Evolutionary conservation across 2,888 invertebrate genomes (phyloP).

Genomic region (Corbicula japonica): DNA sequence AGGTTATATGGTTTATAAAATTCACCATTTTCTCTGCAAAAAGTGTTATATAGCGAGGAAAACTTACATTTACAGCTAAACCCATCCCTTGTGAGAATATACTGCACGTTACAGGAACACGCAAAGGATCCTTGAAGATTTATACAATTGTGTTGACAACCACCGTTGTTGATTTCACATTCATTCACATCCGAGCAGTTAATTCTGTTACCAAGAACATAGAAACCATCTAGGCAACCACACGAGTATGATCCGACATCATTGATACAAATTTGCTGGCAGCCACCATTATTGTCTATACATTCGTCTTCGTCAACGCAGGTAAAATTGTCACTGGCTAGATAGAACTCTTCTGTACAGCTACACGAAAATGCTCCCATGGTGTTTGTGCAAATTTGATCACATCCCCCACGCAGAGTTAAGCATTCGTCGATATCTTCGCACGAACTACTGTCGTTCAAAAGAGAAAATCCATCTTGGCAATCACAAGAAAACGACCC

Average conservation of each 20-base stretch:
- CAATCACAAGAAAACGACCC: not conserved
- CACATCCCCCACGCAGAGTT: not conserved
- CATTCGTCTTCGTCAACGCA: slow-evolving; percentile 1
- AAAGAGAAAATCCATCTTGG: not conserved
- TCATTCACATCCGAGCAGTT: slow-evolving; percentile 3
- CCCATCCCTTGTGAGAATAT: not conserved
- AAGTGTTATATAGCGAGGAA: no score
- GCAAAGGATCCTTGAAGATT: not conserved
- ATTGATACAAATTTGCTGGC: not conserved
- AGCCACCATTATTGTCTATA: not conserved
- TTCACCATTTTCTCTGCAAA: no score
- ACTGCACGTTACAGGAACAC: not conserved
- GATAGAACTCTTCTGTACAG: not conserved
- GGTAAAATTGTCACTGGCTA: not conserved
- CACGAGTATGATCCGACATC: not conserved
- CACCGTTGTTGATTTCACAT: not conserved
- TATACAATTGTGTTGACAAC: not conserved
- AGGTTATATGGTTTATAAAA: no score
- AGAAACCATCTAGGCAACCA: not conserved
- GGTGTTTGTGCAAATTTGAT: not conserved
- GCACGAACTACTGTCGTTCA: not conserved
- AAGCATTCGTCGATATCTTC: not conserved
- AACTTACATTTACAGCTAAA: not conserved
- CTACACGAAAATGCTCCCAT: not conserved
- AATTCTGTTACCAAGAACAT: not conserved